phyloP scores from a whole-genome alignment of 2,113 vertebrate genomes.

The Eublepharis macularius region DNA sequence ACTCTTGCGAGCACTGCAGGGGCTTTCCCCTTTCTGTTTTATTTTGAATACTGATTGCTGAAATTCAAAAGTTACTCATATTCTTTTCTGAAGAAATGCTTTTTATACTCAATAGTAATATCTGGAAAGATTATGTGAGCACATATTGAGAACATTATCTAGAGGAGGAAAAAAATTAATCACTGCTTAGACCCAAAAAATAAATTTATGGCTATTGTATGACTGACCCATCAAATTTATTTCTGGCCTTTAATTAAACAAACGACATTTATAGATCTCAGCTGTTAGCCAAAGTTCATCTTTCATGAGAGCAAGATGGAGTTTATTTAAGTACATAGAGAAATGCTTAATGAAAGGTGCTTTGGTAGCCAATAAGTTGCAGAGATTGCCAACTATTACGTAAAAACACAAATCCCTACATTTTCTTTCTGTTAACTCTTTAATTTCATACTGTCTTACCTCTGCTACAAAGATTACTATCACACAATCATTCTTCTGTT shows the following conservation, averaged over 20 bases:
- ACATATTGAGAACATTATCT: neutral
- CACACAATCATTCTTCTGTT: conserved; percentile 76
- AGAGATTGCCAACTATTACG: neutral
- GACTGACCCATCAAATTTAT: neutral
- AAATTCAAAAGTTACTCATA: neutral
- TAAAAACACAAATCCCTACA: neutral
- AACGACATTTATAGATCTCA: neutral
- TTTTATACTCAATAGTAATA: neutral
- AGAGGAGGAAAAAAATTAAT: neutral
- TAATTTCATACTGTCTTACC: conserved; percentile 66
- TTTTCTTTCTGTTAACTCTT: neutral
- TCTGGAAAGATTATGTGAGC: neutral
- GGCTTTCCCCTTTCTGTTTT: too few relatives aligned
- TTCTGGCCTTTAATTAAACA: neutral
- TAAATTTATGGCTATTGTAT: neutral
- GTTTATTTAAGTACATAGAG: neutral
- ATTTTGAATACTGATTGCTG: too few relatives aligned
- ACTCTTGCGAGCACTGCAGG: neutral
- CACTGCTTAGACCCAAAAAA: neutral
- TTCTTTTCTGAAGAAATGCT: neutral
- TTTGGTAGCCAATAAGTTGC: neutral
- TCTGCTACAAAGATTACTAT: conserved; percentile 89
- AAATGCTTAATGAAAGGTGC: conserved; percentile 22
- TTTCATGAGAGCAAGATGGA: neutral
- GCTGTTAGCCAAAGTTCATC: neutral